Conservation (phyloP, 2,113 vertebrate genomes). For the Garra rufa region DNA sequence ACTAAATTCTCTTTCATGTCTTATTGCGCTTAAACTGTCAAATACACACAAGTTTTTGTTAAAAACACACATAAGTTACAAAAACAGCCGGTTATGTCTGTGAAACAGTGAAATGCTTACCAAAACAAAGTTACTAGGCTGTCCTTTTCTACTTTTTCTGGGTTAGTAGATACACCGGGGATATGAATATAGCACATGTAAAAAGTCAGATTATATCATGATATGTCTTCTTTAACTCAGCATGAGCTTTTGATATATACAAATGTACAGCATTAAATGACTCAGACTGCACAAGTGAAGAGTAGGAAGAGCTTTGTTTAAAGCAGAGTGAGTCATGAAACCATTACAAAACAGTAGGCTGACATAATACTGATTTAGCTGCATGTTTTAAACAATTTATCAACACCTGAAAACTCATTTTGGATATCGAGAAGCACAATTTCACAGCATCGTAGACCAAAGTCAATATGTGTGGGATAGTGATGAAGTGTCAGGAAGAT, state of each 20-base stretch:
- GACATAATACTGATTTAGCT: not conserved
- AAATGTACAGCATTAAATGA: not conserved
- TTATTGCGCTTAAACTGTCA: no score
- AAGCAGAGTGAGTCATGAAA: not conserved
- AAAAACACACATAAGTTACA: no score
- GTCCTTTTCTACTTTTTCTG: no score
- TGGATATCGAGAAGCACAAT: not conserved
- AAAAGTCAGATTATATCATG: no score
- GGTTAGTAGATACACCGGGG: no score
- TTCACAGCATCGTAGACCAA: not conserved
- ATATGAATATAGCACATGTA: no score
- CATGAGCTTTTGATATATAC: not conserved
- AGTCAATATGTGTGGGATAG: not conserved
- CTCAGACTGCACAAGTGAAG: not conserved
- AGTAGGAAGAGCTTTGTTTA: not conserved
- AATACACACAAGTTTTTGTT: no score
- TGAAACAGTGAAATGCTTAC: no score
- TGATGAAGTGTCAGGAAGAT: not conserved
- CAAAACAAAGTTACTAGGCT: no score
- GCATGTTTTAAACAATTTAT: not conserved
- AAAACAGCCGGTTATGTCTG: no score
- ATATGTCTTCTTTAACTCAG: no score
- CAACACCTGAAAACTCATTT: constrained; percentile 1
- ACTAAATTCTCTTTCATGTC: no score
- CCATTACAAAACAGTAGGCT: not conserved